Evolutionary conservation across 2,888 invertebrate species (phyloP).

Genomic region (Pseudoips prasinana): DNA sequence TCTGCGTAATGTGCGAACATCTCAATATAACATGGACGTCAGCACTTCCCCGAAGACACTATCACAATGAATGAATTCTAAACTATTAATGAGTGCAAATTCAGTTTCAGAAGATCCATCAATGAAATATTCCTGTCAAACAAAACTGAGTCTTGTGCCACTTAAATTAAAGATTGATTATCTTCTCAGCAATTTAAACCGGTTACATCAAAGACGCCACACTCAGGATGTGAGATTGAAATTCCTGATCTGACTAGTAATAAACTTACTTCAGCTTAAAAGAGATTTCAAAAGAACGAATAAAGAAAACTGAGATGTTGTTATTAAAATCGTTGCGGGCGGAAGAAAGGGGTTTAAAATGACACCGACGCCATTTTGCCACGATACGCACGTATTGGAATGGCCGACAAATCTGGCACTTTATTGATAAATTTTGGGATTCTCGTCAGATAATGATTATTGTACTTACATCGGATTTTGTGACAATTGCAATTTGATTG

Average conservation of each 20-base stretch:
- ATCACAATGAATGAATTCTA: conserved; percentile 38
- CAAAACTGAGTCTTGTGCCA: conserved; percentile 36
- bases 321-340: conserved; percentile 66
- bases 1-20: conserved; percentile 10
- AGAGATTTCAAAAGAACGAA: conserved; percentile 74
- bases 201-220: conserved; percentile 68
- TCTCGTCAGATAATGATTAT: conserved; percentile 27
- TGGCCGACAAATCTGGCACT: conserved; percentile 60
- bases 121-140: conserved; percentile 27
- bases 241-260: conserved; percentile 80
- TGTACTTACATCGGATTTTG: conserved; percentile 34
- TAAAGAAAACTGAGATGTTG: conserved; percentile 67
- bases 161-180: conserved; percentile 34
- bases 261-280: conserved; percentile 70
- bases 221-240: conserved; percentile 78
- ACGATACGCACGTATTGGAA: conserved; percentile 33
- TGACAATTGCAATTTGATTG: conserved; percentile 33
- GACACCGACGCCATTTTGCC: conserved; percentile 54
- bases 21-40: conserved; percentile 26
- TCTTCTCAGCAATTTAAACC: conserved; percentile 29
- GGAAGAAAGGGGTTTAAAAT: conserved; percentile 61
- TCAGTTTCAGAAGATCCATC: conserved; percentile 33
- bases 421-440: conserved; percentile 62
- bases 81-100: conserved; percentile 38
- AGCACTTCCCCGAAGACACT: conserved; percentile 24